Conservation (phyloP, 2,113 vertebrate genomes). For the Oreochromis spilurus region DNA sequence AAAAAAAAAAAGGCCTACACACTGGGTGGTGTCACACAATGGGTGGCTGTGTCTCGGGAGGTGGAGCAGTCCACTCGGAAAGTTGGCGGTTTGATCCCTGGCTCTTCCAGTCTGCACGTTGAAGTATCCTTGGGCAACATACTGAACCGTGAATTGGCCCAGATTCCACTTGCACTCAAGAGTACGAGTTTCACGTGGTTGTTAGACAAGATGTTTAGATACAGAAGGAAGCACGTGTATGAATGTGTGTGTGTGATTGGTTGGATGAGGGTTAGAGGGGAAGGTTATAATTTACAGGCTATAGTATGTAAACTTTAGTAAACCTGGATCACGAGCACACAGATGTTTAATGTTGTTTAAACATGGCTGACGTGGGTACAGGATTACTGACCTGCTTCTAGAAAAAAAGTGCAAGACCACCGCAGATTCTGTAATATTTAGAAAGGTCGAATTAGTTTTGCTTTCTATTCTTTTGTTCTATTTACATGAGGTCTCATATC, state of each 20-base stretch:
- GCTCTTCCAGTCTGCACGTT: background rate
- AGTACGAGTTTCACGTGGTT: background rate
- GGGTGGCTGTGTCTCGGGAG: background rate
- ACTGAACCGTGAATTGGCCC: background rate
- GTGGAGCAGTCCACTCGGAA: background rate
- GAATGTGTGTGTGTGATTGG: background rate
- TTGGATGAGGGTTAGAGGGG: background rate
- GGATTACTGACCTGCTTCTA: background rate
- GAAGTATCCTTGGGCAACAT: background rate
- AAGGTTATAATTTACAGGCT: background rate
- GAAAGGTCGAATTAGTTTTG: background rate
- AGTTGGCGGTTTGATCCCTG: background rate
- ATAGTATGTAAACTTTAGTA: background rate
- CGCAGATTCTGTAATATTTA: accelerated
- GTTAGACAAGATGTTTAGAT: background rate
- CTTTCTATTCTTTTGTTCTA: accelerated
- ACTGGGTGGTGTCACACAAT: background rate
- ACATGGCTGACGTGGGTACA: background rate
- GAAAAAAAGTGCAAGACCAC: accelerated
- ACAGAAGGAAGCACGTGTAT: background rate
- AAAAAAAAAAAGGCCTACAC: background rate
- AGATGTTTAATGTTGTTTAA: background rate
- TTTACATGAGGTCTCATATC: background rate
- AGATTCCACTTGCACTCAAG: background rate
- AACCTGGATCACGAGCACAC: background rate